These are phyloP conservation scores for Therioaphis trifolii DNA, from an alignment of 2,888 invertebrate species.

Conservation along the genomic window DNA sequence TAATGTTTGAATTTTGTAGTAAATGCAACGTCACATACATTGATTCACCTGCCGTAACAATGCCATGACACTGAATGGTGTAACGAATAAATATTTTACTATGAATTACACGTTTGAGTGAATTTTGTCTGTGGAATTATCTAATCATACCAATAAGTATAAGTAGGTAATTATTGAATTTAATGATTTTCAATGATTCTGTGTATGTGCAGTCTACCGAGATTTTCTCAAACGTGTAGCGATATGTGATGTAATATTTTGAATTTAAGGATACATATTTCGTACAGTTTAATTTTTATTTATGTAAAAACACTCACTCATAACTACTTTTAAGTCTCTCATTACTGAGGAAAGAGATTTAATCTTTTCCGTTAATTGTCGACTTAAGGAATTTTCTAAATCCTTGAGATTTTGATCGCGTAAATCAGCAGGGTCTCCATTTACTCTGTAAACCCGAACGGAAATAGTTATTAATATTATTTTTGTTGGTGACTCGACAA, in stretches of 20 bases:
- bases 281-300: not conserved
- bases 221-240: too few species aligned
- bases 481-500: too few species aligned
- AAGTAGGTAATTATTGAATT: too few species aligned
- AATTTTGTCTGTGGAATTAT: too few species aligned
- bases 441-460: constrained; percentile 14
- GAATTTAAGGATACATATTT: too few species aligned
- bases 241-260: too few species aligned
- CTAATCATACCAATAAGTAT: too few species aligned
- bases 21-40: constrained; percentile 50
- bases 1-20: constrained; percentile 41
- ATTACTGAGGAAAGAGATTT: constrained; percentile 31
- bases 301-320: constrained; percentile 38
- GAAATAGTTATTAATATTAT: not conserved
- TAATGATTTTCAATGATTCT: too few species aligned
- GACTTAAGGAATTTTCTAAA: constrained; percentile 47
- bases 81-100: too few species aligned
- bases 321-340: constrained; percentile 51
- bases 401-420: constrained; percentile 41
- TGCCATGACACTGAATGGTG: too few species aligned
- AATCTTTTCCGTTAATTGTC: constrained; percentile 50
- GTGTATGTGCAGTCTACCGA: too few species aligned
- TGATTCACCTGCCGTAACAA: constrained; percentile 22
- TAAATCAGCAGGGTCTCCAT: constrained; percentile 43
- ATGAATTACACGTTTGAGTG: too few species aligned